phyloP scores from a whole-genome alignment of 2,113 vertebrate species.

The Callithrix jacchus region DNA sequence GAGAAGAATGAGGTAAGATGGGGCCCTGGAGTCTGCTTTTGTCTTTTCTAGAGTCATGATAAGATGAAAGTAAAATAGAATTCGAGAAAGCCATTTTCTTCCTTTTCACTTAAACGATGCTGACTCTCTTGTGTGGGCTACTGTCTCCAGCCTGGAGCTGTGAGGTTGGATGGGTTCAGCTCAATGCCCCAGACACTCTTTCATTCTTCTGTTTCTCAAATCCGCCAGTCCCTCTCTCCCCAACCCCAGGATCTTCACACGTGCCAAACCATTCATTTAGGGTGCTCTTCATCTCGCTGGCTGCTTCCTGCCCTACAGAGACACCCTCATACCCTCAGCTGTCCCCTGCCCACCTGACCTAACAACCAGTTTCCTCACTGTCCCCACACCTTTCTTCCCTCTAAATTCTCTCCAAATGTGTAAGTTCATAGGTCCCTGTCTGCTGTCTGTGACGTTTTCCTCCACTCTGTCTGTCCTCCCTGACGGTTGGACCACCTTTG shows the following conservation, averaged over 20 bases:
- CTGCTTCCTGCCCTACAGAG: background rate
- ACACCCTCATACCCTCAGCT: background rate
- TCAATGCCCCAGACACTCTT: background rate
- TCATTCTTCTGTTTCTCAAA: too few relatives aligned
- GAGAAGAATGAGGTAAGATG: too few relatives aligned
- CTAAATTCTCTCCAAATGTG: too few relatives aligned
- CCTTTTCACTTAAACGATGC: background rate
- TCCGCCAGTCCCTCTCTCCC: background rate
- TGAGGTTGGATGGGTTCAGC: too few relatives aligned
- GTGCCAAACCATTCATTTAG: accelerated
- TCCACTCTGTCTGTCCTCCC: background rate
- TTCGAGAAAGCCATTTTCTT: background rate
- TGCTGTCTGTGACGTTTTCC: accelerated
- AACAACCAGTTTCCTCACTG: accelerated
- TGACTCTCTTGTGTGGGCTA: accelerated
- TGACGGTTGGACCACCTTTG: accelerated
- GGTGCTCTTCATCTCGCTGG: background rate
- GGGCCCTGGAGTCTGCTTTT: accelerated
- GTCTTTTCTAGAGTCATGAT: background rate
- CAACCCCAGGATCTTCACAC: background rate
- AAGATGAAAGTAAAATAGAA: background rate
- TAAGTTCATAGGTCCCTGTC: too few relatives aligned
- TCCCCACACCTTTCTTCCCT: too few relatives aligned
- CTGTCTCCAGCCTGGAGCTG: background rate
- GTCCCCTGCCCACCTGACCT: too few relatives aligned